Evolutionary conservation across 2,888 invertebrate species (phyloP).

Genomic region (Coleophora deauratella): DNA sequence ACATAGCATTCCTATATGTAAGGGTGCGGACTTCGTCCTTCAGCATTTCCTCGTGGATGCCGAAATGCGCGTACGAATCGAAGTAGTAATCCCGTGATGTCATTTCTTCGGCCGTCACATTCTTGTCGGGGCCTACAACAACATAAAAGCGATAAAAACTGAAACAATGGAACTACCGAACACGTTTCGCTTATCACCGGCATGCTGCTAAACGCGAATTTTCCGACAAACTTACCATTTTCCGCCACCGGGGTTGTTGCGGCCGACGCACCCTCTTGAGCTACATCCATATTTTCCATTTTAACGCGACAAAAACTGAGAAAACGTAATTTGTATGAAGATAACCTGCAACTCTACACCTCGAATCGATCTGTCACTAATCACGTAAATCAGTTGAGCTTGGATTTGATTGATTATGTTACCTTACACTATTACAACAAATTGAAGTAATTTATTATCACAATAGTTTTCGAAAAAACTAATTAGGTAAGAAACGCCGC

Average conservation of each 20-base stretch:
- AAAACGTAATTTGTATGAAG: conserved; percentile 31
- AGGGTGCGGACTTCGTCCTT: conserved; percentile 99
- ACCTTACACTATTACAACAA: conserved; percentile 7
- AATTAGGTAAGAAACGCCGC: background rate
- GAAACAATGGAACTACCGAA: conserved; percentile 16
- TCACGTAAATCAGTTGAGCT: conserved; percentile 9
- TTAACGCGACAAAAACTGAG: conserved; percentile 30
- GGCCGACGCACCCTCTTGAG: conserved; percentile 57
- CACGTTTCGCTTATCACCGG: conserved; percentile 46
- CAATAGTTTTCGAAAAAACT: conserved; percentile 7
- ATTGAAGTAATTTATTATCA: conserved; percentile 8
- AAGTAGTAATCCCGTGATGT: conserved; percentile 99
- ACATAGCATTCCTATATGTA: conserved; percentile 99
- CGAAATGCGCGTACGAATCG: conserved; percentile 99
- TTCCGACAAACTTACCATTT: conserved; percentile 50
- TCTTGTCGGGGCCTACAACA: conserved; percentile 57
- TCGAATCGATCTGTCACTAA: conserved; percentile 56
- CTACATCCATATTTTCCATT: conserved; percentile 72
- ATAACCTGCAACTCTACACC: conserved; percentile 60
- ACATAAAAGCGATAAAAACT: conserved; percentile 20
- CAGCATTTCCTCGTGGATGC: conserved; percentile 99
- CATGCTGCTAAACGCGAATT: background rate
- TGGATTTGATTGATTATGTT: conserved; percentile 5
- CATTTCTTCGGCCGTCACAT: conserved; percentile 93
- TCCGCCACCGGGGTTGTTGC: conserved; percentile 56